Percentiles rank a stretch among this genome's conserved stretches.
Evolutionary conservation across 1,140 invertebrate species (phyloP).

Genomic region (Conopomorpha cramerella): DNA sequence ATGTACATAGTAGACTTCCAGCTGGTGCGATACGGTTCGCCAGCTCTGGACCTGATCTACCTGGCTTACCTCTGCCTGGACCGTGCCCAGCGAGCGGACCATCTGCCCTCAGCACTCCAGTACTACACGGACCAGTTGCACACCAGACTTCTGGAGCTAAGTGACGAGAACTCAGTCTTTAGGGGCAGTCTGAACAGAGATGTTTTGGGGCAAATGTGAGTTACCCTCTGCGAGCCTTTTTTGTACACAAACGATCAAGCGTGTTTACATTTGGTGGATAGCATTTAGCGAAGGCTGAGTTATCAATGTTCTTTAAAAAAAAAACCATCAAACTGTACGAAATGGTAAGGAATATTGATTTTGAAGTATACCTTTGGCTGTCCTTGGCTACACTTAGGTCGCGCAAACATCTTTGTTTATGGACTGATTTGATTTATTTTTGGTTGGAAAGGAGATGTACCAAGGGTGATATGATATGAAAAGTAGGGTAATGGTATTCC

Average conservation of each 20-base stretch:
- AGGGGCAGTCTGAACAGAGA: slow-evolving; percentile 44
- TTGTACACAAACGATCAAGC: too few species aligned
- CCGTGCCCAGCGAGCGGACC: slow-evolving; percentile 60
- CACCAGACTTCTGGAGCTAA: slow-evolving; percentile 44
- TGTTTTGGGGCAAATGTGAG: slow-evolving; percentile 64
- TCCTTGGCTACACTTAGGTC: too few species aligned
- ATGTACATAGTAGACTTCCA: slow-evolving; percentile 75
- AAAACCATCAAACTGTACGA: not conserved
- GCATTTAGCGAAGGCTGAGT: too few species aligned
- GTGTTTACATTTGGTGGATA: too few species aligned
- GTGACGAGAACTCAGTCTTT: slow-evolving; percentile 48
- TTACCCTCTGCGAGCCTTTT: slow-evolving; percentile 6
- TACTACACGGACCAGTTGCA: slow-evolving; percentile 63
- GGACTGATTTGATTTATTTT: too few species aligned
- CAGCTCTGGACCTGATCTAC: slow-evolving; percentile 69
- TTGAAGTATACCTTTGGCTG: too few species aligned
- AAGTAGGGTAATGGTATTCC: too few species aligned
- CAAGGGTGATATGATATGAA: too few species aligned
- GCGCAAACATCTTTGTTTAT: too few species aligned
- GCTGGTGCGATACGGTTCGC: slow-evolving; percentile 68
- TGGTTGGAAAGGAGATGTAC: too few species aligned
- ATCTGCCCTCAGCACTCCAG: slow-evolving; percentile 63
- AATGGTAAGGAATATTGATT: too few species aligned
- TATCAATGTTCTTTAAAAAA: not conserved
- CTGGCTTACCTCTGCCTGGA: slow-evolving; percentile 70